Percentiles rank a stretch among this genome's conserved stretches.
These are phyloP conservation scores for Odontamblyopus lacepedii DNA, from an alignment of 2,797 vertebrate species.

Conservation along the genomic window DNA sequence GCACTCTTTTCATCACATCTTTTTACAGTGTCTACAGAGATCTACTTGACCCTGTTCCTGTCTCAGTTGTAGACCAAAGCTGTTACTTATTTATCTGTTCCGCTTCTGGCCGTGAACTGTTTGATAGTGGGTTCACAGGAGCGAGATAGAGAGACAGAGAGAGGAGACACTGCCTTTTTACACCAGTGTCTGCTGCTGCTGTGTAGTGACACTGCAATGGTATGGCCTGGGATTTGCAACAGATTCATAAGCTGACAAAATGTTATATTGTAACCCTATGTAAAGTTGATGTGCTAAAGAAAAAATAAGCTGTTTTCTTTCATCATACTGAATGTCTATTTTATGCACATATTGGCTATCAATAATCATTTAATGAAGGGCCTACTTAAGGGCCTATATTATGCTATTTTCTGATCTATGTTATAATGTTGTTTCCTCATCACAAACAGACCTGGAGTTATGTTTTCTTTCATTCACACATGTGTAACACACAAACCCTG, in stretches of 20 bases:
- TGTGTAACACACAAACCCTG: too few relatives aligned
- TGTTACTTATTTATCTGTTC: conserved; percentile 29
- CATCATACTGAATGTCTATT: too few relatives aligned
- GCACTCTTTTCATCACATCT: conserved; percentile 41
- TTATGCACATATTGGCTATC: too few relatives aligned
- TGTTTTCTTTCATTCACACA: too few relatives aligned
- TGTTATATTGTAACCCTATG: neutral
- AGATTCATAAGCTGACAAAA: neutral
- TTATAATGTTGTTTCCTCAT: too few relatives aligned
- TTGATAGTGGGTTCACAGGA: conserved; percentile 6
- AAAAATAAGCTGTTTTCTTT: too few relatives aligned
- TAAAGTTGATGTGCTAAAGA: too few relatives aligned
- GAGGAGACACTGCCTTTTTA: neutral
- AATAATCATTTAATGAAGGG: too few relatives aligned
- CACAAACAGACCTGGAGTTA: too few relatives aligned
- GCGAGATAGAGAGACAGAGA: neutral
- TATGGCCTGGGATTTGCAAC: neutral
- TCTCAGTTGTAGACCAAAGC: conserved; percentile 21
- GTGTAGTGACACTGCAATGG: neutral
- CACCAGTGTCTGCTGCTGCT: neutral
- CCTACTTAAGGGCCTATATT: too few relatives aligned
- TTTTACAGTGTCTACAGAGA: conserved; percentile 41
- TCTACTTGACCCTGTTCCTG: conserved; percentile 40
- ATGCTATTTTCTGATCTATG: too few relatives aligned
- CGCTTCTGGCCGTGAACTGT: conserved; percentile 20